Evolutionary conservation across 2,113 vertebrate genomes (phyloP).

Genomic region (Notothenia coriiceps): DNA sequence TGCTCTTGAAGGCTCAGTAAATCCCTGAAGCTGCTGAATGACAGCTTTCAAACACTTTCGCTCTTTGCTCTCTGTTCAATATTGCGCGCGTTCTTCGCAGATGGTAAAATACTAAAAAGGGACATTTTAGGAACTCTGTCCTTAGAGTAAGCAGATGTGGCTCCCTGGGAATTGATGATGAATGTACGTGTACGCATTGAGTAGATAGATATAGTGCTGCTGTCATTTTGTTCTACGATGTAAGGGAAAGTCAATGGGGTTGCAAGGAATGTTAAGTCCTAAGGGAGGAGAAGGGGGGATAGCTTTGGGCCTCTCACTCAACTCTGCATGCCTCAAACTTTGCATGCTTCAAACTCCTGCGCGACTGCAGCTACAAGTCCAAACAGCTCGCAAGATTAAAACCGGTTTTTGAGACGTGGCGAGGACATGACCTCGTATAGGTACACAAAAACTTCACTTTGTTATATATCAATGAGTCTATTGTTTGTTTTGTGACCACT

Average conservation of each 20-base stretch:
- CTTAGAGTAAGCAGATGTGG: constrained; percentile 17
- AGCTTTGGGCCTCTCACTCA: constrained; percentile 4
- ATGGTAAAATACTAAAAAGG: constrained; percentile 6
- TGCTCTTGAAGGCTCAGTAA: constrained; percentile 14
- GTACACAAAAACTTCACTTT: too few relatives aligned
- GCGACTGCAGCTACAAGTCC: constrained; percentile 45
- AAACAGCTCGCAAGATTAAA: constrained; percentile 33
- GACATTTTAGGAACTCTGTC: constrained; percentile 10
- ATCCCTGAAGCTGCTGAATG: constrained; percentile 43
- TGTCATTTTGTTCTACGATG: constrained; percentile 36
- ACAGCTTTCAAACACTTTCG: neutral
- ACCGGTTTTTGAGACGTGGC: neutral
- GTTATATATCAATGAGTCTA: neutral
- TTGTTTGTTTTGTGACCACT: neutral
- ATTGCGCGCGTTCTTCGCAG: neutral
- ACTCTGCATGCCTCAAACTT: constrained; percentile 13
- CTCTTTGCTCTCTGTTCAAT: neutral
- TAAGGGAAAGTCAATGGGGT: constrained; percentile 45
- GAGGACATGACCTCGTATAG: constrained; percentile 2
- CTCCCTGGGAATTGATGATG: constrained; percentile 44
- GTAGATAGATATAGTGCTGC: neutral
- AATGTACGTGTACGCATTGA: neutral
- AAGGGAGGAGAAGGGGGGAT: constrained; percentile 36
- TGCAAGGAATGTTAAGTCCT: constrained; percentile 58
- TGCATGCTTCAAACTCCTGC: constrained; percentile 38